These are phyloP conservation scores for Tethea ocularis DNA, from an alignment of 2,888 invertebrate genomes.

Conservation along the genomic window DNA sequence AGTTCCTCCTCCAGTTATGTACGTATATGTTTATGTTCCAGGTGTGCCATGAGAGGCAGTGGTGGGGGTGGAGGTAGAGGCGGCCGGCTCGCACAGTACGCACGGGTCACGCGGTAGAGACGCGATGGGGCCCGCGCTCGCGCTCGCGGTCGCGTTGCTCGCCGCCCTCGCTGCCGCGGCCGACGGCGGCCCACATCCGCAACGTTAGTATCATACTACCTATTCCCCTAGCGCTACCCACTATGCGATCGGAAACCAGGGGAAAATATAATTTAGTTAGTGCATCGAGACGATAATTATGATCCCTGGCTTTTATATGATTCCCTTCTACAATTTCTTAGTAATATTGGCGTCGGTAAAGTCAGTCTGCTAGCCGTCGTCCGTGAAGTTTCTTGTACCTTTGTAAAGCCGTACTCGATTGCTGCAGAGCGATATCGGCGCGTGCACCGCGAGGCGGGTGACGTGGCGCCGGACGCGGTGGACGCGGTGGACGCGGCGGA, in stretches of 20 bases:
- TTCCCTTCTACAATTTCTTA: no score
- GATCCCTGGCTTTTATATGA: no score
- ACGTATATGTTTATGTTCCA: no score
- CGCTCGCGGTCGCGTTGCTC: slow-evolving; percentile 36
- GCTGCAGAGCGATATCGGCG: slow-evolving; percentile 22
- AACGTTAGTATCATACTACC: slow-evolving; percentile 13
- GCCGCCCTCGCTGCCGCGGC: slow-evolving; percentile 38
- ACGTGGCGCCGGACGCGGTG: slow-evolving; percentile 11
- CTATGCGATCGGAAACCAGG: no score
- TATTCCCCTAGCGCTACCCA: no score
- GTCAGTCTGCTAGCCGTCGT: no score
- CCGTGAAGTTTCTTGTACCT: no score
- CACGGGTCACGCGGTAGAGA: slow-evolving; percentile 18
- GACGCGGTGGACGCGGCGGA: slow-evolving; percentile 24
- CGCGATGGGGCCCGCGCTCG: slow-evolving; percentile 31
- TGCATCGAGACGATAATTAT: no score
- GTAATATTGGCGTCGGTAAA: no score
- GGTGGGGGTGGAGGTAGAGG: slow-evolving; percentile 7
- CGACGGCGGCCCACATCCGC: slow-evolving; percentile 10
- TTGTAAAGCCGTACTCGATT: no score
- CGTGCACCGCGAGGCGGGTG: slow-evolving; percentile 23
- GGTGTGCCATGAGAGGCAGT: not conserved
- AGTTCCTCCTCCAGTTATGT: no score
- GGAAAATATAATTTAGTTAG: no score
- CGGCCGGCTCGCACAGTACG: slow-evolving; percentile 18